These are phyloP conservation scores for Drosophila yakuba DNA, from an alignment of 1,140 invertebrate species.

Conservation along the genomic window DNA sequence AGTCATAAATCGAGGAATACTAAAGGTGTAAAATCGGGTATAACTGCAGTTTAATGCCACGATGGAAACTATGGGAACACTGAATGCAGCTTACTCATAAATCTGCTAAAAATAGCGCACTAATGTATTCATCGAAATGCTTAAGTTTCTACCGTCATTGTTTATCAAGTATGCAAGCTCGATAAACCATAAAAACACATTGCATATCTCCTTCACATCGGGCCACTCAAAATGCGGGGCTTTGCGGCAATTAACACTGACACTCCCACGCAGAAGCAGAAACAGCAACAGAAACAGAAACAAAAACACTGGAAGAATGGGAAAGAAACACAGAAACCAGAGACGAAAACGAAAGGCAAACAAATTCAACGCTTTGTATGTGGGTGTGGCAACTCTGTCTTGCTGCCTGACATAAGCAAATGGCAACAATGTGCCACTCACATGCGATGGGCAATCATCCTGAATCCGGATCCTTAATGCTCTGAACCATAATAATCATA, in stretches of 20 bases:
- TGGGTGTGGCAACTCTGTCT: constrained; percentile 62
- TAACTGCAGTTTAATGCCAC: no score
- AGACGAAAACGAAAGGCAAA: constrained; percentile 49
- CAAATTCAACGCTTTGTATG: constrained; percentile 58
- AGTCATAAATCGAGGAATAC: background rate
- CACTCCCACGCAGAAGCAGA: constrained; percentile 68
- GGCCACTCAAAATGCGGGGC: constrained; percentile 61
- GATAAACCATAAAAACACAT: constrained; percentile 55
- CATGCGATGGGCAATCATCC: constrained; percentile 38
- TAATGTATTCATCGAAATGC: background rate
- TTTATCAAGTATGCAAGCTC: constrained; percentile 43
- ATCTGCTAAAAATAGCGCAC: background rate
- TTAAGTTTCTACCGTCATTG: constrained; percentile 7
- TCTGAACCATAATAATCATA: no score
- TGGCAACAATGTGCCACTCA: constrained; percentile 41
- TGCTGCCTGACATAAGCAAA: constrained; percentile 52
- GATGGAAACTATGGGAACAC: no score
- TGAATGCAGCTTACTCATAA: no score
- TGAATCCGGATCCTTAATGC: background rate
- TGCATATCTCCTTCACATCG: constrained; percentile 33
- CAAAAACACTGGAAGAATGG: constrained; percentile 35
- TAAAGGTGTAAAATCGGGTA: background rate
- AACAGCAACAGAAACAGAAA: constrained; percentile 10
- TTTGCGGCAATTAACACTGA: constrained; percentile 77
- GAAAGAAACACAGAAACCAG: constrained; percentile 28